Base-by-base conservation (phyloP, 2,113 vertebrate species). In the Centropus unirufus region DNA sequence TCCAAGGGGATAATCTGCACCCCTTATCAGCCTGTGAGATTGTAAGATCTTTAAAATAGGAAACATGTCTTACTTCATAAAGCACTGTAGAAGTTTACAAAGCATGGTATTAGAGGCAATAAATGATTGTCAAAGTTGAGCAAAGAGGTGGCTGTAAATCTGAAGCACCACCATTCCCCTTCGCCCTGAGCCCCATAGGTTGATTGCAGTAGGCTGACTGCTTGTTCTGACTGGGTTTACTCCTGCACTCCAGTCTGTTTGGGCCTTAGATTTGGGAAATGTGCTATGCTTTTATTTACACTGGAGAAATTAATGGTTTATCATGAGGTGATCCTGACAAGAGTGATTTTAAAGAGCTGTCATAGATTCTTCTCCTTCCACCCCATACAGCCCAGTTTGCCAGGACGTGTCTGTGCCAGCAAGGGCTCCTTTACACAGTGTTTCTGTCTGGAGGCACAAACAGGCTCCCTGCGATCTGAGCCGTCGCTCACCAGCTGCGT, bases 1-100 rank as follows among this genome's bases (percentile, higher is more conserved):
- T 63, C 76, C 83, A 89, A 61, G 83, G 80, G 83, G 91, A 93
- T 93, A 92, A 91, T 94, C 89, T 92, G 89, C 54, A 76, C 69
- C 69, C 91, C 46, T 93, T 93, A 95, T 91, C 92, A 89, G 40
- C 62, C 78, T 83, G 87, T 30, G 29, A 87, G 92, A 96, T 95
- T 87, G 57, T 79, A 92, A 89, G 40, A 93, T 64, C 70, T 82
- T 94, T 83, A 87, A 92, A 93, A 95, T 46, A 89, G 86, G 86
- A 92, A 96, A 93, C 75, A 55, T 27, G 49, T 69, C 62, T 84
- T 90, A 87, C 64, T 94, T 79, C 54, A 85, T 86, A 62, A 92
- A 92, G 76, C 61, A 79, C 57, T 34, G 27, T 44, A 16, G 74
- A 76, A 81, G 44, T 93, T 95, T 90, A 89, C 62, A 72, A 83